Percentiles rank a stretch among this genome's conserved stretches.
Evolutionary conservation across 2,113 vertebrate genomes (phyloP).

Genomic region (Cyprinus carpio): DNA sequence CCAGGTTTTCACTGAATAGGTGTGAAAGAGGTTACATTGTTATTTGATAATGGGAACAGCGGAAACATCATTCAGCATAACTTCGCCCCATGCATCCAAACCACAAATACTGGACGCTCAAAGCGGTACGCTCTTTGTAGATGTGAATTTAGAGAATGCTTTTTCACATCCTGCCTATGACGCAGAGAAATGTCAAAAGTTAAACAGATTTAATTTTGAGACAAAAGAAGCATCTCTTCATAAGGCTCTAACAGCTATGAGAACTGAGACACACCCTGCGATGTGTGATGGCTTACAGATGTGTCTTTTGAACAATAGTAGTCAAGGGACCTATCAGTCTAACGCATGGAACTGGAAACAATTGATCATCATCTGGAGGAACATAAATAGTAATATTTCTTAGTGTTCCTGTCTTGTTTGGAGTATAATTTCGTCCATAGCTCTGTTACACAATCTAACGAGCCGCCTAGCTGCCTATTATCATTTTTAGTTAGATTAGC

Average conservation of each 20-base stretch:
- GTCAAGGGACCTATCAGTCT: conserved; percentile 29
- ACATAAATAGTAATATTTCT: conserved; percentile 18
- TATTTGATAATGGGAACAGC: neutral
- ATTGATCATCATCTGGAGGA: conserved; percentile 21
- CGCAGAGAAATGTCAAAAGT: neutral
- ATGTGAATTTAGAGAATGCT: conserved; percentile 1
- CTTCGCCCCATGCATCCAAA: neutral
- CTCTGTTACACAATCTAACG: conserved; percentile 15
- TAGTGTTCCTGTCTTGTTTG: conserved; percentile 1
- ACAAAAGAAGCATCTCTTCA: neutral
- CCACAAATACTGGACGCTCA: neutral
- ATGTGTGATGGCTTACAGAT: conserved; percentile 16
- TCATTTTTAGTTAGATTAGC: too few relatives aligned
- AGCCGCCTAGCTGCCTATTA: neutral
- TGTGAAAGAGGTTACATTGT: neutral
- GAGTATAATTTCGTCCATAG: neutral
- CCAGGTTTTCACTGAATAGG: neutral
- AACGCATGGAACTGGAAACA: neutral
- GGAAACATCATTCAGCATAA: neutral
- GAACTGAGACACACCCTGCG: neutral
- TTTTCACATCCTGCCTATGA: neutral
- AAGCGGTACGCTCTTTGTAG: neutral
- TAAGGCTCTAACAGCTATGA: neutral
- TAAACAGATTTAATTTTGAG: neutral
- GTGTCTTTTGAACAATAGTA: conserved; percentile 5